Percentiles rank a stretch among this genome's conserved stretches.
phyloP scores from a whole-genome alignment of 2,888 invertebrate species.

The Caenorhabditis panamensis region DNA sequence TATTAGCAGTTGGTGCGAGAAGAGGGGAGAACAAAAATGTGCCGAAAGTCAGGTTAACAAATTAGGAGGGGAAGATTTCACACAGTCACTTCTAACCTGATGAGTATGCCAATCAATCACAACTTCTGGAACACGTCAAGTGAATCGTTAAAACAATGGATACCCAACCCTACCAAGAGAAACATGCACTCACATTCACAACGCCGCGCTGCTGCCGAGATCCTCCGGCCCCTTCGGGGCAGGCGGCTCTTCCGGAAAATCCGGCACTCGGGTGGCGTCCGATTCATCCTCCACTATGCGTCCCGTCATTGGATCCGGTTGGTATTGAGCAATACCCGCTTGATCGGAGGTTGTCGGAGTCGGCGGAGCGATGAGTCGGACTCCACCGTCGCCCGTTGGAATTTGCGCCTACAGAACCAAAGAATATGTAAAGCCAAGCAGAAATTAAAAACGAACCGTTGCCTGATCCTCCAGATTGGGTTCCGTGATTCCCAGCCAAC shows the following conservation, averaged over 20 bases:
- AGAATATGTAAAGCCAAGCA: neutral
- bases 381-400: neutral
- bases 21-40: neutral
- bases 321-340: neutral
- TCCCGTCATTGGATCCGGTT: constrained; percentile 6
- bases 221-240: constrained; percentile 72
- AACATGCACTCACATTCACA: constrained; percentile 57
- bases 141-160: neutral
- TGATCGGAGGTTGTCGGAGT: constrained; percentile 44
- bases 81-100: neutral
- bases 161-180: neutral
- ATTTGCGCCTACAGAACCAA: neutral
- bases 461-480: constrained; percentile 10
- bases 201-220: constrained; percentile 69
- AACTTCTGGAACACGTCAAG: neutral
- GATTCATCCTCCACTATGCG: constrained; percentile 43
- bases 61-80: neutral
- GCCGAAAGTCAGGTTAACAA: neutral
- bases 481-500: constrained; percentile 59
- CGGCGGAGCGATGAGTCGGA: constrained; percentile 56
- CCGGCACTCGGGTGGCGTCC: constrained; percentile 56
- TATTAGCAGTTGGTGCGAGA: too few species aligned
- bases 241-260: constrained; percentile 70
- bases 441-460: neutral
- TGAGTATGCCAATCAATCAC: neutral